A percentile compares a stretch with the other conserved stretches of the same genome.
These are phyloP conservation scores for Brachypterus glaber DNA, from an alignment of 2,888 invertebrate genomes.

Conservation along the genomic window DNA sequence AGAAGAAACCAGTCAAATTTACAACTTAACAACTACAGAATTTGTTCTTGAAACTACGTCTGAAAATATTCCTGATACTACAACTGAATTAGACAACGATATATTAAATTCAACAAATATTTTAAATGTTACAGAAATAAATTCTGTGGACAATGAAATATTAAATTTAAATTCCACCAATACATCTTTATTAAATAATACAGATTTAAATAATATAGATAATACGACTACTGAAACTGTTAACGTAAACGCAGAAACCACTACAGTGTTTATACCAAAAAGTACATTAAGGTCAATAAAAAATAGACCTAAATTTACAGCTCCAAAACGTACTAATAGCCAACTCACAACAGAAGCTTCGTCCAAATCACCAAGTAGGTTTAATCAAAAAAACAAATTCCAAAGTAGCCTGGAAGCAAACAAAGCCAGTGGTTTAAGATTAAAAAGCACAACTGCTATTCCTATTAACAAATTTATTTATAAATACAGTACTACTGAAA, in stretches of 20 bases:
- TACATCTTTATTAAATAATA: too few relatives aligned
- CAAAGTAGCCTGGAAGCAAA: too few relatives aligned
- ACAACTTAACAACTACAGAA: conserved; percentile 6
- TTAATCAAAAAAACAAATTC: conserved; percentile 10
- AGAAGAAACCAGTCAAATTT: too few relatives aligned
- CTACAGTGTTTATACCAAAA: conserved; percentile 18
- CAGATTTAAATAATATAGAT: too few relatives aligned
- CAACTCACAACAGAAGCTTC: conserved; percentile 18
- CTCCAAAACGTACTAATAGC: conserved; percentile 16
- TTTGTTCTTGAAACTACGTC: conserved; percentile 10
- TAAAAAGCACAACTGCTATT: conserved; percentile 11
- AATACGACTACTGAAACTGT: neutral
- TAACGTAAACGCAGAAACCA: conserved; percentile 13
- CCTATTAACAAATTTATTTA: conserved; percentile 18
- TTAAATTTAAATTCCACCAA: too few relatives aligned
- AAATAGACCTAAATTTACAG: conserved; percentile 21
- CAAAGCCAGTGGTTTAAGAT: neutral
- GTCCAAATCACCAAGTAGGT: conserved; percentile 15
- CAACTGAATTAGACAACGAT: too few relatives aligned
- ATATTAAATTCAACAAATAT: too few relatives aligned
- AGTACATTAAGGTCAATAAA: conserved; percentile 23
- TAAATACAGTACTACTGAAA: conserved; percentile 21
- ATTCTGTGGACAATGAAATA: too few relatives aligned
- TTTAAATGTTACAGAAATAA: too few relatives aligned
- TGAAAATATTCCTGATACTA: too few relatives aligned